These are phyloP conservation scores for Acanthopagrus latus DNA, from an alignment of 2,797 vertebrate genomes.

Conservation along the genomic window DNA sequence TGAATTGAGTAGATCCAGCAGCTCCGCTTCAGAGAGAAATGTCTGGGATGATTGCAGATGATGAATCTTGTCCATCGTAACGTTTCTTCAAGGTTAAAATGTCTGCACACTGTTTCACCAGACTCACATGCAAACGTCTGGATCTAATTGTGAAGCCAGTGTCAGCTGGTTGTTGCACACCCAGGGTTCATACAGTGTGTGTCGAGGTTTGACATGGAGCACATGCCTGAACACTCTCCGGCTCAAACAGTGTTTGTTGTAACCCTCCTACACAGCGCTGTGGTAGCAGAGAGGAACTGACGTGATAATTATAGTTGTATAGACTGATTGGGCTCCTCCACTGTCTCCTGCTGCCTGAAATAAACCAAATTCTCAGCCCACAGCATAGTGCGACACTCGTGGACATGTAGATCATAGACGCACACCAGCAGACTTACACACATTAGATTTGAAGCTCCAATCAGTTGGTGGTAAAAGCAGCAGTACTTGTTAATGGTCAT, in stretches of 20 bases:
- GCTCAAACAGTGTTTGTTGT: constrained; percentile 53
- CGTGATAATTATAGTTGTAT: constrained; percentile 83
- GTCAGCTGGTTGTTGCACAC: constrained; percentile 30
- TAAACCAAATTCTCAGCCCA: constrained; percentile 68
- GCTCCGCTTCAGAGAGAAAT: neutral
- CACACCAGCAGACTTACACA: constrained; percentile 7
- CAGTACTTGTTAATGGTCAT: neutral
- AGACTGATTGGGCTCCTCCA: constrained; percentile 75
- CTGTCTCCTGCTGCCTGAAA: constrained; percentile 75
- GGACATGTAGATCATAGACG: constrained; percentile 17
- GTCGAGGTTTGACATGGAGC: constrained; percentile 47
- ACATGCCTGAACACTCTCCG: constrained; percentile 51
- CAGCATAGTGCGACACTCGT: constrained; percentile 47
- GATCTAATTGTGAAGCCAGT: constrained; percentile 29
- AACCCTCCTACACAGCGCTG: constrained; percentile 71
- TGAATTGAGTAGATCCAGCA: neutral
- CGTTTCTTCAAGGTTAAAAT: constrained; percentile 20
- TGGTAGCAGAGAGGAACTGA: constrained; percentile 72
- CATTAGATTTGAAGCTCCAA: constrained; percentile 3
- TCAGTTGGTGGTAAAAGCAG: constrained; percentile 7
- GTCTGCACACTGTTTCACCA: constrained; percentile 13
- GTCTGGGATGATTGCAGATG: neutral
- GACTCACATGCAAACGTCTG: constrained; percentile 9
- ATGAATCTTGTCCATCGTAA: neutral
- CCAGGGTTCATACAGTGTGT: constrained; percentile 7